Evolutionary conservation across 1,140 invertebrate genomes (phyloP).

Genomic region (Chironomus tepperi): DNA sequence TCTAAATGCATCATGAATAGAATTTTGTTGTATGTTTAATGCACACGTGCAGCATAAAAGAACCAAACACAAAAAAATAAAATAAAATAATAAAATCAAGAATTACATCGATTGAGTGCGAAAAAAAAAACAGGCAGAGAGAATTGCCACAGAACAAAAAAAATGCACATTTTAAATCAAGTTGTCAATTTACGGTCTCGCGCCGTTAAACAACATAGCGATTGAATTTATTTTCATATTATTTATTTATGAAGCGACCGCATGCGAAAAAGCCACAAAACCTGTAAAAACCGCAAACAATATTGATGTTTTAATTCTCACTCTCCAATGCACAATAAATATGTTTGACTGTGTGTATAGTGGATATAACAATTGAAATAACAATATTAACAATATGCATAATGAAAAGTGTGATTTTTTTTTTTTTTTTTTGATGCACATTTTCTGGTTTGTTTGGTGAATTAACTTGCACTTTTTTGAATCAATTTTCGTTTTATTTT

Average conservation of each 20-base stretch:
- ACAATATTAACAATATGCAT: not conserved
- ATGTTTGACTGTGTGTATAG: not conserved
- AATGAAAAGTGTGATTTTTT: constrained; percentile 7
- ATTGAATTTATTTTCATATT: constrained; percentile 4
- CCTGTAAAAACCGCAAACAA: not conserved
- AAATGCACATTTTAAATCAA: constrained; percentile 4
- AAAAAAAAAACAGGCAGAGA: not conserved
- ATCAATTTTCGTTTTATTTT: not conserved
- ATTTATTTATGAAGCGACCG: constrained; percentile 2
- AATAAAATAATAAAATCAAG: not conserved
- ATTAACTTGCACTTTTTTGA: not conserved
- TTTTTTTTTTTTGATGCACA: not conserved
- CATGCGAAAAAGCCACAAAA: constrained; percentile 4
- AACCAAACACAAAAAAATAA: not conserved
- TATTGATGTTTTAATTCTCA: constrained; percentile 14
- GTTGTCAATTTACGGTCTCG: constrained; percentile 11
- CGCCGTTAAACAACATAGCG: not conserved
- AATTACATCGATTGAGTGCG: not conserved
- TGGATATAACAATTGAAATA: not conserved
- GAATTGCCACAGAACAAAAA: not conserved
- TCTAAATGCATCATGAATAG: too few species aligned
- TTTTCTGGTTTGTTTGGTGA: not conserved
- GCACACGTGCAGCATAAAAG: too few species aligned
- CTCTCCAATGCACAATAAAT: not conserved
- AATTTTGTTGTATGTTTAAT: too few species aligned